Percentiles rank a stretch among this genome's conserved stretches.
phyloP scores from a whole-genome alignment of 2,113 vertebrate genomes.

The human region GRCh38 chr15:85888501-85889000 shows the following conservation, averaged over 20 bases:
- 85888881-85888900: neutral
- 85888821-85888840: neutral
- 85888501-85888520: neutral
- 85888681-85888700: neutral
- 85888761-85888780: neutral
- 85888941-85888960: neutral
- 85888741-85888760: neutral
- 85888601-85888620: neutral
- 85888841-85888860: neutral
- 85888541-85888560: neutral
- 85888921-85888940: neutral
- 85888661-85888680: neutral
- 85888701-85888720: neutral
- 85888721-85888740: neutral
- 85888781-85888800: neutral
- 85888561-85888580: accelerated
- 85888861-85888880: neutral
- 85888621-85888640: neutral
- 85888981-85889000: neutral
- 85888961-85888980: neutral
- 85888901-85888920: neutral
- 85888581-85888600: neutral
- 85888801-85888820: neutral
- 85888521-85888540: neutral
- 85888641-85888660: neutral